Evolutionary conservation across 2,888 invertebrate species (phyloP).

Genomic region (Coremacera marginata): DNA sequence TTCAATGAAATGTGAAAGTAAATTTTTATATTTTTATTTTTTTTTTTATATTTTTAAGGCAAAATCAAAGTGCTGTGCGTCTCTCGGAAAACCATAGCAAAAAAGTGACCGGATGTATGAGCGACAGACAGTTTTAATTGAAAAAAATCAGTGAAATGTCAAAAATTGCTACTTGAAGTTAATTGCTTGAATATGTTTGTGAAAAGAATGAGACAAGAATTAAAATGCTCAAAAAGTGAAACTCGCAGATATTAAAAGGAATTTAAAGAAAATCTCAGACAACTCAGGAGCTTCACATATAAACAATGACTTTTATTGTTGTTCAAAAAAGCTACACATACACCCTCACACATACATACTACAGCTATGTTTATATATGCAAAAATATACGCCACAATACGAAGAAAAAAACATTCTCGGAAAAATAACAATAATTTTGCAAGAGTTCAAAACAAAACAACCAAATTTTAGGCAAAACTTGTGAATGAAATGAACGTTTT

Average conservation of each 20-base stretch:
- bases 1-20: background rate
- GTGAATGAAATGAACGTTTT: slow-evolving; percentile 27
- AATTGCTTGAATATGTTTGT: background rate
- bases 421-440: background rate
- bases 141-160: slow-evolving; percentile 39
- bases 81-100: background rate
- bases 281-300: slow-evolving; percentile 5
- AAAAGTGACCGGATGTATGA: slow-evolving; percentile 60
- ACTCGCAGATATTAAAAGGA: background rate
- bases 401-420: no score
- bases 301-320: slow-evolving; percentile 36
- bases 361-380: background rate
- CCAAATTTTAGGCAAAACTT: background rate
- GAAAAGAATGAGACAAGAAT: background rate
- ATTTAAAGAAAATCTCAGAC: slow-evolving; percentile 10
- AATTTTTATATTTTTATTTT: background rate
- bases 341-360: background rate
- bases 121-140: slow-evolving; percentile 67
- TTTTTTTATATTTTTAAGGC: background rate
- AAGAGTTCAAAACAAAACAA: background rate
- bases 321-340: background rate
- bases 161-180: slow-evolving; percentile 31
- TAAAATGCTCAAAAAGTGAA: background rate
- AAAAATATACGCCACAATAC: background rate
- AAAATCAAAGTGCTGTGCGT: background rate